phyloP scores from a whole-genome alignment of 2,888 invertebrate species.

The Gari tellinella region DNA sequence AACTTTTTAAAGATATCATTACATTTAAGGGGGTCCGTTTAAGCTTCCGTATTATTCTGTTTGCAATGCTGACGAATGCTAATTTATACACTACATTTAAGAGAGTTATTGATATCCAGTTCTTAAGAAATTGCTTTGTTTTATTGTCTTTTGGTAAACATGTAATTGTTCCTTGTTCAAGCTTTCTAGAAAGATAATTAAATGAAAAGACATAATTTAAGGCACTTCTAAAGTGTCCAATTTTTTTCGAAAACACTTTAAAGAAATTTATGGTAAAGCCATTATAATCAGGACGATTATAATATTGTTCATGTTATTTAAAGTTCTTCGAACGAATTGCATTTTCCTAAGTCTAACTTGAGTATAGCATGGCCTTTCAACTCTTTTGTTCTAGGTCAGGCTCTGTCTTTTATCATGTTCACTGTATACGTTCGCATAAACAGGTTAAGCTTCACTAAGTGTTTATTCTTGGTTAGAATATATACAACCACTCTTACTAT shows the following conservation, averaged over 20 bases:
- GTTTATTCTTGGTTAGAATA: not conserved
- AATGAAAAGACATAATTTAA: conserved; percentile 30
- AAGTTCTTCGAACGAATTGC: not conserved
- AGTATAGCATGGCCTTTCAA: not conserved
- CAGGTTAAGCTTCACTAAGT: not conserved
- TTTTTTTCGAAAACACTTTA: conserved; percentile 1
- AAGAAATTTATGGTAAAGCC: conserved; percentile 5
- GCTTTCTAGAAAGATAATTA: conserved; percentile 15
- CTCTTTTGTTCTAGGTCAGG: not conserved
- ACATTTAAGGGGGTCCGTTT: no score
- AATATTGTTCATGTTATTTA: conserved; percentile 17
- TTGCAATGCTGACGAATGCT: conserved; percentile 41
- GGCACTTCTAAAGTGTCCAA: conserved; percentile 22
- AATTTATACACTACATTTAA: conserved; percentile 45
- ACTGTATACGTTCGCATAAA: not conserved
- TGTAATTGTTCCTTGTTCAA: conserved; percentile 31
- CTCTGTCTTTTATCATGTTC: not conserved
- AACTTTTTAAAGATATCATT: no score
- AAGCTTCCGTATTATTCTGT: conserved; percentile 39
- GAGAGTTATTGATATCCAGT: conserved; percentile 43
- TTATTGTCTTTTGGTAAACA: conserved; percentile 31
- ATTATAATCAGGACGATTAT: conserved; percentile 9
- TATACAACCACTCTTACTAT: not conserved
- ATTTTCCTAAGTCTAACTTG: not conserved
- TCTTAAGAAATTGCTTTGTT: conserved; percentile 37